Evolutionary conservation across 53 echinoderm and acorn worm genomes (phyloP).

Genomic region (Arbacia lixula): DNA sequence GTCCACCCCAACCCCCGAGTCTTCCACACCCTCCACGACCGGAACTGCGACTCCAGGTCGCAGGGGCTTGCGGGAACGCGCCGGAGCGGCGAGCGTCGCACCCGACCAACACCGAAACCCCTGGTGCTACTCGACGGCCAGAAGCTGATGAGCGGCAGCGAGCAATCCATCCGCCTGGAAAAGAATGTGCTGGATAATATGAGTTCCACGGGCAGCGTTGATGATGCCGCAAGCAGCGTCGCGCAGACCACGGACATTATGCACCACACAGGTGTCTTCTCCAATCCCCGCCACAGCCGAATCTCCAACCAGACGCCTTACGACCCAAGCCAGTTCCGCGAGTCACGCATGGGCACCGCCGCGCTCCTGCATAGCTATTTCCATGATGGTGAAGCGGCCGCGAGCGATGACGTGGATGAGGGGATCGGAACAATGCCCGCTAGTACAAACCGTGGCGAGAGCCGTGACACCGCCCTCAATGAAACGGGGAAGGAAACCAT

Average conservation of each 20-base stretch:
- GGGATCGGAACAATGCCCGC: background rate
- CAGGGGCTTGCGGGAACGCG: slow-evolving; percentile 42
- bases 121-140: slow-evolving; percentile 63
- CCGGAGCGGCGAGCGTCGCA: background rate
- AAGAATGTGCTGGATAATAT: slow-evolving; percentile 39
- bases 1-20: slow-evolving; percentile 56
- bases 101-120: slow-evolving; percentile 17
- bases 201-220: slow-evolving; percentile 58
- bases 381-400: slow-evolving; percentile 55
- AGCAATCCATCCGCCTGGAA: slow-evolving; percentile 13
- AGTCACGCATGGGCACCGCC: slow-evolving; percentile 75
- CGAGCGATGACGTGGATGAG: background rate
- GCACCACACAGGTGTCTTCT: slow-evolving; percentile 43
- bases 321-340: slow-evolving; percentile 66
- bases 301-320: slow-evolving; percentile 17
- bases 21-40: slow-evolving; percentile 60
- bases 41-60: slow-evolving; percentile 64
- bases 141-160: slow-evolving; percentile 17
- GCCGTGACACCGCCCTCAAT: background rate
- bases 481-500: background rate
- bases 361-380: slow-evolving; percentile 79
- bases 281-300: slow-evolving; percentile 18
- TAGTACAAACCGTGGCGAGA: background rate
- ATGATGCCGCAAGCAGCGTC: slow-evolving; percentile 61
- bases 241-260: slow-evolving; percentile 67